Evolutionary conservation across 2,888 invertebrate genomes (phyloP).

Genomic region (Drosophila pseudotakahashii): DNA sequence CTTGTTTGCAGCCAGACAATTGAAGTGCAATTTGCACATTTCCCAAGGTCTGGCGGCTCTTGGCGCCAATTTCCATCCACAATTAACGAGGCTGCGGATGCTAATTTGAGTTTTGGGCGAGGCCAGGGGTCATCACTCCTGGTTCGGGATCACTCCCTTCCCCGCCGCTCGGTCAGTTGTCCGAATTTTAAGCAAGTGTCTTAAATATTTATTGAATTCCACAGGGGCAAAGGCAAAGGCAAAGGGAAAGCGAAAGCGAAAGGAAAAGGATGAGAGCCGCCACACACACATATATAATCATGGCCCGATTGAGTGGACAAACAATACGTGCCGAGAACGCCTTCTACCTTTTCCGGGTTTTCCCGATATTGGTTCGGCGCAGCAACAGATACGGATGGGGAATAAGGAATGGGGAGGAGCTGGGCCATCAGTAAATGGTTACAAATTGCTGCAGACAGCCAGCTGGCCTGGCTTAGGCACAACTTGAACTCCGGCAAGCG

Average conservation of each 20-base stretch:
- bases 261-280: background rate
- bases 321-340: conserved; percentile 66
- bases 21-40: conserved; percentile 66
- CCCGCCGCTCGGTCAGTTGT: background rate
- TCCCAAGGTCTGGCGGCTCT: conserved; percentile 28
- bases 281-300: conserved; percentile 60
- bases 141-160: too few species aligned
- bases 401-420: background rate
- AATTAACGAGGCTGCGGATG: conserved; percentile 51
- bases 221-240: conserved; percentile 1
- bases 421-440: conserved; percentile 59
- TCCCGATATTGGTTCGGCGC: background rate
- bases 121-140: too few species aligned
- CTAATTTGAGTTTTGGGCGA: conserved; percentile 20
- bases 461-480: conserved; percentile 35
- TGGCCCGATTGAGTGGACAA: conserved; percentile 70
- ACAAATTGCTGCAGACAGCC: conserved; percentile 70
- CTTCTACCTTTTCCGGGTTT: background rate
- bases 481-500: conserved; percentile 3
- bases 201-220: conserved; percentile 71
- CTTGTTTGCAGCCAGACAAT: conserved; percentile 63
- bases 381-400: conserved; percentile 39
- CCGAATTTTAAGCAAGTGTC: conserved; percentile 11
- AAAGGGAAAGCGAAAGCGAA: background rate
- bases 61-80: conserved; percentile 33